These are phyloP conservation scores for Sebastes hubbsi DNA, from an alignment of 2,797 vertebrate genomes.

Conservation along the genomic window DNA sequence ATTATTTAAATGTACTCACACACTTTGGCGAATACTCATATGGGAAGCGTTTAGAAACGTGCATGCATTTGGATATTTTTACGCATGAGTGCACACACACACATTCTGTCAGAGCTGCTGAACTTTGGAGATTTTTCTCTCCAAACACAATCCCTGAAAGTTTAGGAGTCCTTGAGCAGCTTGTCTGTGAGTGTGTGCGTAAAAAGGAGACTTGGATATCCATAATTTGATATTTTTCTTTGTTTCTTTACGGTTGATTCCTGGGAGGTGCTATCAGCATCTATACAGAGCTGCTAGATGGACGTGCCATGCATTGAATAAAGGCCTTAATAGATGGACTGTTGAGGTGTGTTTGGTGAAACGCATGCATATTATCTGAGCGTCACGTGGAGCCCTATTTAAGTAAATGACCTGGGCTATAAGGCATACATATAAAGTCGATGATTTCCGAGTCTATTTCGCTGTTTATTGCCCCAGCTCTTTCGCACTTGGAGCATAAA, in stretches of 20 bases:
- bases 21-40: background rate
- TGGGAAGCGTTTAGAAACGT: constrained; percentile 1
- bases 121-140: constrained; percentile 37
- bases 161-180: constrained; percentile 44
- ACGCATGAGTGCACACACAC: background rate
- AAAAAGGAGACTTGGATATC: constrained; percentile 22
- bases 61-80: constrained; percentile 1
- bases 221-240: constrained; percentile 69
- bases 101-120: constrained; percentile 17
- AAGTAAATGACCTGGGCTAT: constrained; percentile 67
- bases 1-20: constrained; percentile 31
- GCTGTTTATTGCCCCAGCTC: constrained; percentile 60
- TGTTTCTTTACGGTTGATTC: constrained; percentile 76
- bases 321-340: constrained; percentile 57
- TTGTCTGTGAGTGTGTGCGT: background rate
- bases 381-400: constrained; percentile 63
- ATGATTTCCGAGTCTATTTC: constrained; percentile 67
- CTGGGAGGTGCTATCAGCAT: constrained; percentile 67
- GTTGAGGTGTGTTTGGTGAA: constrained; percentile 62
- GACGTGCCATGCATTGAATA: constrained; percentile 66
- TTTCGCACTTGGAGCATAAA: constrained; percentile 52
- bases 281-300: constrained; percentile 54
- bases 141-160: constrained; percentile 51
- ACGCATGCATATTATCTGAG: constrained; percentile 37
- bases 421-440: constrained; percentile 58